Conservation (phyloP, 2,113 vertebrate species). For the Panurus biarmicus region DNA sequence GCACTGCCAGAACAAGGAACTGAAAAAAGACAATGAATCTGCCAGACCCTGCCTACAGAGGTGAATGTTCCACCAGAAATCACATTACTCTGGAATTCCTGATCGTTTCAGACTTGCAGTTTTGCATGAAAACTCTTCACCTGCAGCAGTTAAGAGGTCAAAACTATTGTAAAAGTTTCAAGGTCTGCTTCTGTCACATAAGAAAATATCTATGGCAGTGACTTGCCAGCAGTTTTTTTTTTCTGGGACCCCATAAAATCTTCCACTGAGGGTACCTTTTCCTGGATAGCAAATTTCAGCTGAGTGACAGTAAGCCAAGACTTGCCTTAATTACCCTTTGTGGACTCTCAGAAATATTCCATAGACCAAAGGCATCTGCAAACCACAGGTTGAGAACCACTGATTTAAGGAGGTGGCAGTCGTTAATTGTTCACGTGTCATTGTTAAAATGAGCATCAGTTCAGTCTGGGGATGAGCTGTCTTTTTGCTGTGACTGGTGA, state of each 20-base stretch:
- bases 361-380: neutral
- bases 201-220: neutral
- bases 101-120: neutral
- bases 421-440: constrained; percentile 13
- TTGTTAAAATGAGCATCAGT: constrained; percentile 22
- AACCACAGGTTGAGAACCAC: neutral
- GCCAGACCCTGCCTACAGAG: neutral
- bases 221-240: neutral
- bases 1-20: neutral
- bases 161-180: neutral
- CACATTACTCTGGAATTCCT: neutral
- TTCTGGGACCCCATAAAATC: neutral
- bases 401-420: neutral
- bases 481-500: neutral
- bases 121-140: neutral
- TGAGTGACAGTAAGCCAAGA: neutral
- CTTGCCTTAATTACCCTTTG: neutral
- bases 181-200: neutral
- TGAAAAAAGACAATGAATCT: constrained; percentile 1
- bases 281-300: neutral
- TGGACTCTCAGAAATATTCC: neutral
- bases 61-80: constrained; percentile 23
- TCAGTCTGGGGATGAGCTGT: neutral
- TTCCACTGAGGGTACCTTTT: neutral
- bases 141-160: neutral